Conservation (phyloP, 2,113 vertebrate genomes). For the Ardeotis arabs region DNA sequence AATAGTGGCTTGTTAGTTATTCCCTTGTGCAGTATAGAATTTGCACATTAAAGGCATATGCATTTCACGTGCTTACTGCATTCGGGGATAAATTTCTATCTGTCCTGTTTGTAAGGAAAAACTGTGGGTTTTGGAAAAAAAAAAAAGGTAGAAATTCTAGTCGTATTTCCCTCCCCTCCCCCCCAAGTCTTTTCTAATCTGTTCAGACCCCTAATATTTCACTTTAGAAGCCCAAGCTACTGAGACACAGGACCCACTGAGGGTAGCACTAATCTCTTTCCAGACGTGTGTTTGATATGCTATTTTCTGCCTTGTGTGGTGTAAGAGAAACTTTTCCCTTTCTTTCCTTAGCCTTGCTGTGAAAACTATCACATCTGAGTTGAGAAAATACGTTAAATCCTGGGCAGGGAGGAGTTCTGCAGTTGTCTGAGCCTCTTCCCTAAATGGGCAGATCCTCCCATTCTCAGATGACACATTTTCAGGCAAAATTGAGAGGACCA, state of each 20-base stretch:
- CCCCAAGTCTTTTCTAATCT: constrained; percentile 39
- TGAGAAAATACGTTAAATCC: not conserved
- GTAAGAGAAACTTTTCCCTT: not conserved
- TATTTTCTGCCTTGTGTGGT: not conserved
- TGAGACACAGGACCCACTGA: not conserved
- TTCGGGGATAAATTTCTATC: constrained; percentile 56
- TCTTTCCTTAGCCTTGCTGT: not conserved
- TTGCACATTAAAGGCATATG: constrained; percentile 60
- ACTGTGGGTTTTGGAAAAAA: not conserved
- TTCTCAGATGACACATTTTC: not conserved
- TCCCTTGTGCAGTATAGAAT: constrained; percentile 56
- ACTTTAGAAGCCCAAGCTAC: constrained; percentile 32
- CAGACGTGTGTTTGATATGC: not conserved
- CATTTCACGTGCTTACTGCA: constrained; percentile 55
- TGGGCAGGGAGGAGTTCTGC: not conserved
- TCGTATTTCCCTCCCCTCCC: not conserved
- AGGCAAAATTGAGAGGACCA: not conserved
- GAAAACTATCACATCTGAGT: not conserved
- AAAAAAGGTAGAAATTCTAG: not conserved
- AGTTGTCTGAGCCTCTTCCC: not conserved
- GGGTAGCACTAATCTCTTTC: not conserved
- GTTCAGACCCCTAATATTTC: constrained; percentile 9
- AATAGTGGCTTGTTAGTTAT: constrained; percentile 45
- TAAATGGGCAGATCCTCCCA: not conserved
- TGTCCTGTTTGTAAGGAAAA: constrained; percentile 46